Conservation (phyloP, 2,113 vertebrate species). For the Grallaria varia region DNA sequence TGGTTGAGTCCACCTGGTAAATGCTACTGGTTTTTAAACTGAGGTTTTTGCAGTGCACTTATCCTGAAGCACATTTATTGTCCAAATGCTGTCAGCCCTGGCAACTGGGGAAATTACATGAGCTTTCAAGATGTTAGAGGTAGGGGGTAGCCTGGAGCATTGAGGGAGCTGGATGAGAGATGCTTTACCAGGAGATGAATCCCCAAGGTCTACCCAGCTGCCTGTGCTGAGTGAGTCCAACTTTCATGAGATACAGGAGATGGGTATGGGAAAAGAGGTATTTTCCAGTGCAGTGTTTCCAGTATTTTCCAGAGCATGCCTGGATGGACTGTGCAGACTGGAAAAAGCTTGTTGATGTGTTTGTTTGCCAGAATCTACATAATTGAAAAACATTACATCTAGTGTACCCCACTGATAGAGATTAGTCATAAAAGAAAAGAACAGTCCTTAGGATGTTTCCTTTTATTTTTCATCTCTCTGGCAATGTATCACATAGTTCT, state of each 20-base stretch:
- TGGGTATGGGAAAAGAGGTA: not conserved
- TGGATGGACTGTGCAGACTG: not conserved
- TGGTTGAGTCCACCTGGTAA: not conserved
- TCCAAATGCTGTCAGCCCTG: not conserved
- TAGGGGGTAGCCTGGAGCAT: not conserved
- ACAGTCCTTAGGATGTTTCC: not conserved
- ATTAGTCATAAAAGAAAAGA: not conserved
- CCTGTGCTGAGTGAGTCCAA: not conserved
- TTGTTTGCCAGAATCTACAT: not conserved
- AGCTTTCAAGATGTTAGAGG: not conserved
- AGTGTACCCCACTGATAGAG: not conserved
- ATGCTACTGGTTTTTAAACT: not conserved
- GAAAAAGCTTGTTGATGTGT: not conserved
- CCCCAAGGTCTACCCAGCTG: not conserved
- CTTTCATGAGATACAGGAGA: not conserved
- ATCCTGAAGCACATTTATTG: not conserved
- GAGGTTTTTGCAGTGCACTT: not conserved
- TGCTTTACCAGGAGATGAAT: not conserved
- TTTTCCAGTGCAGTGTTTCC: not conserved
- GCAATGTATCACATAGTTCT: not conserved
- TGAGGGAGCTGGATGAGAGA: not conserved
- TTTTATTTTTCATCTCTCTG: not conserved
- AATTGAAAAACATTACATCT: not conserved
- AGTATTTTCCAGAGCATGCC: not conserved
- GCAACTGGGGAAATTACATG: conserved; percentile 12